Evolutionary conservation across 1,140 invertebrate species (phyloP).

Genomic region (Lineus longissimus): DNA sequence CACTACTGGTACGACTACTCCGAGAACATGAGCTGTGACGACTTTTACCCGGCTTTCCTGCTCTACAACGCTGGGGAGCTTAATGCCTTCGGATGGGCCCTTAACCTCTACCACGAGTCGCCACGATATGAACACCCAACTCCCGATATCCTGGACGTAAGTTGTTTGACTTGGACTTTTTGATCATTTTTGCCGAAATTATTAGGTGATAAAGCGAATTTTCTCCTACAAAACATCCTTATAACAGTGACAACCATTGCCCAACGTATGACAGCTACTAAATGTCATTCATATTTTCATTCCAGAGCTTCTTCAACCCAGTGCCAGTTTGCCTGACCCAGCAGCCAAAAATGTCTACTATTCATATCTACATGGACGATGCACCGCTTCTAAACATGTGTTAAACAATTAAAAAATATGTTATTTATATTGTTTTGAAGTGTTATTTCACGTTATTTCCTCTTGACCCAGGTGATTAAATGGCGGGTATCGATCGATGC

Average conservation of each 20-base stretch:
- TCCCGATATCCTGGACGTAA: constrained; percentile 21
- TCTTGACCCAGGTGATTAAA: too few relatives aligned
- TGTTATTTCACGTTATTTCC: too few relatives aligned
- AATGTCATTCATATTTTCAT: background rate
- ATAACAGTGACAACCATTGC: constrained; percentile 20
- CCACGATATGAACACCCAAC: constrained; percentile 31
- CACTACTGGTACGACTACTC: constrained; percentile 42
- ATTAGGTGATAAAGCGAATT: too few relatives aligned
- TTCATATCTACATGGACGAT: constrained; percentile 18
- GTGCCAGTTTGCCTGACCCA: constrained; percentile 10
- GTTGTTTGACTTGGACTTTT: background rate
- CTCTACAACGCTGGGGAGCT: constrained; percentile 45
- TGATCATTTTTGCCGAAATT: too few relatives aligned
- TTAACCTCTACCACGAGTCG: constrained; percentile 23
- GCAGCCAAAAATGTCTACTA: constrained; percentile 9
- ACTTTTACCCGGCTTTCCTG: constrained; percentile 40
- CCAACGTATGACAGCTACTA: background rate
- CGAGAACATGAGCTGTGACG: constrained; percentile 31
- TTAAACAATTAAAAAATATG: constrained; percentile 6
- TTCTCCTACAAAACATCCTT: too few relatives aligned
- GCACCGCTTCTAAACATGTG: constrained; percentile 14
- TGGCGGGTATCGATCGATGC: too few relatives aligned
- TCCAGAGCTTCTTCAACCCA: constrained; percentile 11
- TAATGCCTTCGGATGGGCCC: constrained; percentile 45
- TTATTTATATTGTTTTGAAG: too few relatives aligned